Conservation (phyloP, 2,113 vertebrate species). For the Picathartes gymnocephalus region DNA sequence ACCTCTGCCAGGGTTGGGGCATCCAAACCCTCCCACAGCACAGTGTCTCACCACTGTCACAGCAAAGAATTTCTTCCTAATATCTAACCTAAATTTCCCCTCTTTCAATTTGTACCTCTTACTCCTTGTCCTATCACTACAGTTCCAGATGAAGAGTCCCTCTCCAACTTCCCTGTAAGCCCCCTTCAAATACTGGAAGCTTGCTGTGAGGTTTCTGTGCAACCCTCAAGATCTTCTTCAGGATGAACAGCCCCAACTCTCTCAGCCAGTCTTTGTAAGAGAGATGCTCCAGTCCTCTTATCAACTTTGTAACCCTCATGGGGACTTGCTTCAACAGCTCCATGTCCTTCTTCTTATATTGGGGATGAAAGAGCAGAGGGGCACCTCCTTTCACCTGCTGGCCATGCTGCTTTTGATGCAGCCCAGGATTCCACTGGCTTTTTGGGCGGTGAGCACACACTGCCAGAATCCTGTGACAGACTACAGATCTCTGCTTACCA, state of each 20-base stretch:
- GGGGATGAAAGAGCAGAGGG: neutral
- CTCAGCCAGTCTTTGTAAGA: neutral
- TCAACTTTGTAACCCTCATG: fast-evolving
- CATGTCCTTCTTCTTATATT: no score
- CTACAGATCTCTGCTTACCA: neutral
- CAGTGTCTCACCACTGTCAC: neutral
- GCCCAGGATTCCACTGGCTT: neutral
- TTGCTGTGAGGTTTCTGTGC: fast-evolving
- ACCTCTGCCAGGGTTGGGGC: neutral
- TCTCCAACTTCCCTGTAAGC: neutral
- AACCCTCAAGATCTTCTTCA: neutral
- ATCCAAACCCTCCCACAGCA: neutral
- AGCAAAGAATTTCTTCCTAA: neutral
- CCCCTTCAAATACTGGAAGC: neutral
- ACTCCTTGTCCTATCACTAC: neutral
- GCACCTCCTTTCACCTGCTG: neutral
- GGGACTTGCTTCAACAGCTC: neutral
- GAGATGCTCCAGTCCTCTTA: neutral
- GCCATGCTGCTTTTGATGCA: neutral
- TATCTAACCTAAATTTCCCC: neutral
- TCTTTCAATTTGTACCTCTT: neutral
- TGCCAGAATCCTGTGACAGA: neutral
- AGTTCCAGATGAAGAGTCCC: fast-evolving
- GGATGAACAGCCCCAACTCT: neutral
- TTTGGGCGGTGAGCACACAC: neutral